Evolutionary conservation across 2,113 vertebrate genomes (phyloP), one percentile per base, ranked within the genome.

Genomic region (Thunnus thynnus): DNA sequence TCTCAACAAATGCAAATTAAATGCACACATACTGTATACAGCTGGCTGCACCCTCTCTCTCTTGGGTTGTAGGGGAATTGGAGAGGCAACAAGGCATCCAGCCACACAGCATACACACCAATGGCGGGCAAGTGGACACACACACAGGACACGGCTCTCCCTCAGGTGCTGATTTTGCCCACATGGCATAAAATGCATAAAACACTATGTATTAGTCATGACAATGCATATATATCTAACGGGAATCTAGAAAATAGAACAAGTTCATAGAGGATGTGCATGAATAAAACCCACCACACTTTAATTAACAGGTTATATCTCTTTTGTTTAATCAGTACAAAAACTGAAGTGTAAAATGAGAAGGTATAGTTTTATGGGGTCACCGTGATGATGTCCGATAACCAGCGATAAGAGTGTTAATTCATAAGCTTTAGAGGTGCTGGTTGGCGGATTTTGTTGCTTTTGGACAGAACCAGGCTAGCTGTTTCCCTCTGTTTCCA

Each of bases 61-160:
- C 16, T 62, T 51, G 46, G 76, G 44, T 80, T 84, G 16, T 25
- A 99, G 98, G 98, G 98, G 98, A 99, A 80, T 84, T 99, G 85
- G 98, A 99, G 92, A 97, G 96, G 88, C 97, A 99, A 77, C 98
- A 98, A 78, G 97, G 96, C 46, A 90, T 94, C 72, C 97, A 97
- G 93, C 92, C 94, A 14, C 96, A 96, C 9, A 93, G 96, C 17
- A 92, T 95, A 76, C 97, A 97, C 91, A 95, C 95, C 47, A 96
- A 97, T 0, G 97, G 97, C 11, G 94, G 96, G 67, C 98, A 97
- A 91, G 91, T 96, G 92, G 97, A 98, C 66, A 83, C 94, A 9
- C 97, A 97, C 83, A 95, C 94, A 8, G 97, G 96, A 91, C 96
- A 94, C 86, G 94, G 94, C 71, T 97, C 97, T 61, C 97, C 97